phyloP scores from a whole-genome alignment of 23 tunicate genomes.

The Halocynthia aurantium region DNA sequence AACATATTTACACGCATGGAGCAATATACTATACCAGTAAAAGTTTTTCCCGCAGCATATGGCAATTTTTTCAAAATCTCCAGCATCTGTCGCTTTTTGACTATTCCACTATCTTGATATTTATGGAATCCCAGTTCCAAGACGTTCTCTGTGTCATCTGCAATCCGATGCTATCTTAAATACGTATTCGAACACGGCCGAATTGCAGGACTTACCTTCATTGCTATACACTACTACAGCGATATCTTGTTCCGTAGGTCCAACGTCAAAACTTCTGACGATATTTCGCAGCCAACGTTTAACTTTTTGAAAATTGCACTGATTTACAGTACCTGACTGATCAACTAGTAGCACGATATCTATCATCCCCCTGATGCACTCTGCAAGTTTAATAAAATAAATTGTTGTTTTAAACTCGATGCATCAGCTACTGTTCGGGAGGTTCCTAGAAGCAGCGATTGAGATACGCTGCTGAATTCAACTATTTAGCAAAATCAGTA shows the following conservation, averaged over 20 bases:
- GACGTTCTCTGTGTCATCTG: constrained; percentile 11
- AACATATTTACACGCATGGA: background rate
- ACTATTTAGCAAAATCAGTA: no score
- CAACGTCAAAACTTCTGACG: constrained; percentile 56
- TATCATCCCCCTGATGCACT: constrained; percentile 79
- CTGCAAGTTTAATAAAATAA: background rate
- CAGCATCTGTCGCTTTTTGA: constrained; percentile 31
- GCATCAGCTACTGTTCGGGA: no score
- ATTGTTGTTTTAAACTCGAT: no score
- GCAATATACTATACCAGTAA: constrained; percentile 38
- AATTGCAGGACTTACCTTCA: constrained; percentile 19
- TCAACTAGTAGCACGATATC: constrained; percentile 70
- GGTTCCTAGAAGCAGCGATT: no score
- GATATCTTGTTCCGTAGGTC: constrained; percentile 59
- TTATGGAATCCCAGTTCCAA: constrained; percentile 28
- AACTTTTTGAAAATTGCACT: constrained; percentile 83
- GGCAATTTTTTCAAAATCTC: constrained; percentile 28
- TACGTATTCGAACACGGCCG: background rate
- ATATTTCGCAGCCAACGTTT: constrained; percentile 80
- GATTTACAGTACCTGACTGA: constrained; percentile 81
- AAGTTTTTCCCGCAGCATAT: constrained; percentile 61
- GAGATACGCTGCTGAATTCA: no score
- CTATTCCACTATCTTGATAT: constrained; percentile 16
- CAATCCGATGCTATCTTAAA: background rate
- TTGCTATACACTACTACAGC: constrained; percentile 70